phyloP scores from a whole-genome alignment of 2,888 invertebrate species.

The Platycheirus albimanus region DNA sequence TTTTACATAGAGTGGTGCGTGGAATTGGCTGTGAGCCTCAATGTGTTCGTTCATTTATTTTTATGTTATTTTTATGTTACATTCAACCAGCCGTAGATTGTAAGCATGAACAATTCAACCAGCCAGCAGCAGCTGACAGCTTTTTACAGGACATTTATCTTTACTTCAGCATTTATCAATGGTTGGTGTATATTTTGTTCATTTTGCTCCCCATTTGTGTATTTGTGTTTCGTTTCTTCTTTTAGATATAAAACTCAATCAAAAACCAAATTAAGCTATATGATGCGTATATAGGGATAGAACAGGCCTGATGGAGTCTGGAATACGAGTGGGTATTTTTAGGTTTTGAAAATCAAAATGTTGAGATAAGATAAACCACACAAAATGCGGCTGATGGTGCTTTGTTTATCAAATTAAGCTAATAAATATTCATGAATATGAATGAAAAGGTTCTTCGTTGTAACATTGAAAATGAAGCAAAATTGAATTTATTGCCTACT shows the following conservation, averaged over 20 bases:
- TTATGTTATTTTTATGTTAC: constrained; percentile 38
- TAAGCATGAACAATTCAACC: constrained; percentile 28
- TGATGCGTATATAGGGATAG: not conserved
- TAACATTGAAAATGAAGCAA: constrained; percentile 1
- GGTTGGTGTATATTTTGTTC: not conserved
- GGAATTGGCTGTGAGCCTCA: constrained; percentile 23
- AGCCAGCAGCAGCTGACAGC: constrained; percentile 47
- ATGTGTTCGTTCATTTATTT: constrained; percentile 37
- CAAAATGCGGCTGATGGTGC: not conserved
- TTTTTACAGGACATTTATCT: constrained; percentile 25
- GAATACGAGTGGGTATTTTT: not conserved
- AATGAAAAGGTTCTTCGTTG: constrained; percentile 1
- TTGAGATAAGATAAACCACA: not conserved
- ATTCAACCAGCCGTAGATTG: constrained; percentile 29
- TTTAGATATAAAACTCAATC: constrained; percentile 13
- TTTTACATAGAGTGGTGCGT: too few relatives aligned
- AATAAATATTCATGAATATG: constrained; percentile 31
- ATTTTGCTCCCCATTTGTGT: not conserved
- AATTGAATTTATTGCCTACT: not conserved
- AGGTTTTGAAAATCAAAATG: not conserved
- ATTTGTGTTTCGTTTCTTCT: constrained; percentile 2
- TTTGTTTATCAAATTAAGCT: constrained; percentile 22
- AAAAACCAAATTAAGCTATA: constrained; percentile 14
- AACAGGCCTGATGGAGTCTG: too few relatives aligned
- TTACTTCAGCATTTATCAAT: not conserved